phyloP scores from a whole-genome alignment of 2,797 vertebrate genomes.

The Falco cherrug region DNA sequence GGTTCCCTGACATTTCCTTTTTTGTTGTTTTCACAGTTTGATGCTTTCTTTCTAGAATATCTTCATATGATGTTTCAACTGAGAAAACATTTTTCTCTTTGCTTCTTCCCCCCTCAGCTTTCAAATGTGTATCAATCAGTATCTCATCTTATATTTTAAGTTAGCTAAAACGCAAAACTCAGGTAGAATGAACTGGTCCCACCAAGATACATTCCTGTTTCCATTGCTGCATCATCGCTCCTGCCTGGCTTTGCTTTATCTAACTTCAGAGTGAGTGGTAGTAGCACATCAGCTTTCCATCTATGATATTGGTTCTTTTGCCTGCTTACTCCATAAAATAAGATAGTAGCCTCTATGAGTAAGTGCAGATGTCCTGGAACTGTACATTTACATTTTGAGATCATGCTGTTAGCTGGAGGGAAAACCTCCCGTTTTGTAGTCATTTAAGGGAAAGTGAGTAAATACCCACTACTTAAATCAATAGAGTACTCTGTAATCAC shows the following conservation, averaged over 20 bases:
- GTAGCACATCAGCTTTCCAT: background rate
- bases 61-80: background rate
- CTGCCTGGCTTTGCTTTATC: background rate
- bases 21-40: background rate
- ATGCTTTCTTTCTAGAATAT: background rate
- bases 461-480: constrained; percentile 11
- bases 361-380: background rate
- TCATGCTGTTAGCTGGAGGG: background rate
- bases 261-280: background rate
- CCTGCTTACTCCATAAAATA: background rate
- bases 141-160: background rate
- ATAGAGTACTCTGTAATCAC: constrained; percentile 20
- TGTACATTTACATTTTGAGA: background rate
- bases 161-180: background rate
- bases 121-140: background rate
- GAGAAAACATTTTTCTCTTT: background rate
- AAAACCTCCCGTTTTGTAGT: background rate
- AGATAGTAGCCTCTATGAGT: background rate
- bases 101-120: background rate
- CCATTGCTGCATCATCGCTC: background rate
- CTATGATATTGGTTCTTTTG: background rate
- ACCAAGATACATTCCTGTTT: background rate
- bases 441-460: background rate
- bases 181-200: background rate
- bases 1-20: background rate